A percentile compares a stretch with the other conserved stretches of the same genome.
These are phyloP conservation scores for Dasypolia templi DNA, from an alignment of 2,888 invertebrate genomes.

Conservation along the genomic window DNA sequence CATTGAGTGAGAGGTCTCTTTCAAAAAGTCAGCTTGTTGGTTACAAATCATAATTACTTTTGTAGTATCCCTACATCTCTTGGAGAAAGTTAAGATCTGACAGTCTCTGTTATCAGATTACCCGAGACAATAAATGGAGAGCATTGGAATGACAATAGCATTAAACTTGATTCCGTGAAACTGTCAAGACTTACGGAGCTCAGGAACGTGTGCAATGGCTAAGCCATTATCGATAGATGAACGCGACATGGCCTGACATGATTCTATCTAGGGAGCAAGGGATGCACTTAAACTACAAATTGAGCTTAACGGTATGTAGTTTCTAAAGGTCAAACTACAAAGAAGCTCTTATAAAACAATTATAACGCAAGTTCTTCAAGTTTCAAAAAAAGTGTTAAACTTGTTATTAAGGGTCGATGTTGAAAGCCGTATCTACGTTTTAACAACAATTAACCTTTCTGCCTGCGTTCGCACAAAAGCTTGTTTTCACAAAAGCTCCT, in stretches of 20 bases:
- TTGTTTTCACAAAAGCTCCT: slow-evolving; percentile 60
- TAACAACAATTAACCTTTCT: slow-evolving; percentile 63
- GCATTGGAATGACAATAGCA: slow-evolving; percentile 36
- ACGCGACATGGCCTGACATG: slow-evolving; percentile 15
- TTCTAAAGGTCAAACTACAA: neutral
- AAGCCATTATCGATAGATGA: slow-evolving; percentile 23
- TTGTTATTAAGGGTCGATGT: slow-evolving; percentile 33
- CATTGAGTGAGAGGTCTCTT: neutral
- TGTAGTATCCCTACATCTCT: neutral
- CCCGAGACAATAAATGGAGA: slow-evolving; percentile 22
- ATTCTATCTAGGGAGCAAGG: slow-evolving; percentile 3
- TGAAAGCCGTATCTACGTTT: slow-evolving; percentile 47
- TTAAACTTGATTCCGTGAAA: slow-evolving; percentile 36
- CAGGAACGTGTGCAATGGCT: slow-evolving; percentile 25
- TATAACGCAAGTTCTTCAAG: slow-evolving; percentile 22
- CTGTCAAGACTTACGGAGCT: slow-evolving; percentile 27
- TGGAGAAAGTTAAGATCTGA: slow-evolving; percentile 18
- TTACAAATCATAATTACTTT: neutral
- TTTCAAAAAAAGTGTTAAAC: slow-evolving; percentile 37
- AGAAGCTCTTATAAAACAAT: neutral
- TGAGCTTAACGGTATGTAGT: neutral
- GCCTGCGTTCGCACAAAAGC: slow-evolving; percentile 58
- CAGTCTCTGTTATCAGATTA: slow-evolving; percentile 27
- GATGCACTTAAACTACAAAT: slow-evolving; percentile 19
- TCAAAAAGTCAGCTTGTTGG: neutral